Base-by-base conservation (phyloP, 1,140 invertebrate species). In the Dinoponera quadriceps region DNA sequence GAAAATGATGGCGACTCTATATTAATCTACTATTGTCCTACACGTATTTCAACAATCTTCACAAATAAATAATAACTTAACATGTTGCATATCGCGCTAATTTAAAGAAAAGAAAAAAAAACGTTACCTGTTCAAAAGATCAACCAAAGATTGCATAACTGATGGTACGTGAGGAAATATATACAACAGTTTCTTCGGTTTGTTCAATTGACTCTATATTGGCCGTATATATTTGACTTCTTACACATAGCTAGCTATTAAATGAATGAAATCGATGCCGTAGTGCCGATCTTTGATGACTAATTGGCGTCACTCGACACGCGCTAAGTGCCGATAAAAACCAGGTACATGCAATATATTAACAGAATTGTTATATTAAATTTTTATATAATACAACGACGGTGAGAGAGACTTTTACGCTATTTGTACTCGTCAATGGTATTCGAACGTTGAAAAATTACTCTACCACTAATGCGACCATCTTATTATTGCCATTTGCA, bases 31-130 rank as follows among this genome's bases (percentile, higher is more conserved):
- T 85, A 73, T 27, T 84, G 25, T 55, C 38, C 38, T 14, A 14
- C 11, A 59, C 4, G 27, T 18, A 20, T 20, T 20, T 38, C 18
- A 75, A 89, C 77, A 88, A 74, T 74, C 51, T 83, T 71, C 20
- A 90, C 84, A 88, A 86, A 89, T 90, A 86, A 88, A 86, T 51
- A 85, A 88, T 84, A 84, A 63, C 7, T 11, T 44, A 44, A 4
- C 38, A 44, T 11, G 38, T 44, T 44, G 7, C 11, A 44, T 44
- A 44, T 11, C 7, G 11, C 7, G 0, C 38, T 44, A 44, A 44
- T 44, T 44, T 44, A 1, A n/a, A 4, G 38, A 11, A 44, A 44
- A 44, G 38, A 44, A 11, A 44, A 44, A 44, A 9, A 44, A 44
- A 44, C 9, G 38, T 44, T 44, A 9, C 38, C 11, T 44, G 38